Evolutionary conservation across 1,140 invertebrate species (phyloP), one percentile per base, ranked within the genome.

Genomic region (Episyrphus balteatus): DNA sequence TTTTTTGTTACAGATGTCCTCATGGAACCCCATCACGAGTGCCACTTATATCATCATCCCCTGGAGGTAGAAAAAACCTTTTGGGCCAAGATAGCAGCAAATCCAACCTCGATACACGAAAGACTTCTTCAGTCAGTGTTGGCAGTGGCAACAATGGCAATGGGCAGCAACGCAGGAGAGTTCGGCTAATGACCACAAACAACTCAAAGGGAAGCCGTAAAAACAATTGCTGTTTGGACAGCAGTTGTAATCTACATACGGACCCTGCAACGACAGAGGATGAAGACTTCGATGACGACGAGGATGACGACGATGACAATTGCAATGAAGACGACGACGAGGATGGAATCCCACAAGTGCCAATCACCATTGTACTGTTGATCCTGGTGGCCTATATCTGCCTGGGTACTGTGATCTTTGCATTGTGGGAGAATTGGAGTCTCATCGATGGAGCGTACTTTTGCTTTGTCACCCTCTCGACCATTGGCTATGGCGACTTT

Each of bases 381-480:
- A 74, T 88, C 30, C 75, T 88, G 2, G 68, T 78, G 31, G 75
- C 74, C 26, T 88, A 88, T 62, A 78, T 88, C 31, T 78, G 79
- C 51, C 62, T 81, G 2, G 85, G 84, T 9, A 85, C 84, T 0
- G 73, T 75, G 8, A 73, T 82, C 42, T 86, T 86, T 64, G 82
- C 81, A 6, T 69, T 78, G 5, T 81, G 80, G 75, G 81, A 82
- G 57, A 77, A 81, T 42, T 88, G 86, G 86, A 82, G 77, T 18
- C 83, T 88, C 56, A 73, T 90, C 19, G 86, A 92, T 59, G 83
- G 85, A 1, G 80, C 83, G 15, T 92, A 92, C 67, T 91, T 90
- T 66, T 89, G 87, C 61, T 92, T 92, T 64, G 85, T 90, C 30
- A 88, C 88, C 0, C 73, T 92, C 42, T 83, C 85, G 0, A 92